These are phyloP conservation scores for Cynaeus angustus DNA, from an alignment of 2,888 invertebrate genomes.

Conservation along the genomic window DNA sequence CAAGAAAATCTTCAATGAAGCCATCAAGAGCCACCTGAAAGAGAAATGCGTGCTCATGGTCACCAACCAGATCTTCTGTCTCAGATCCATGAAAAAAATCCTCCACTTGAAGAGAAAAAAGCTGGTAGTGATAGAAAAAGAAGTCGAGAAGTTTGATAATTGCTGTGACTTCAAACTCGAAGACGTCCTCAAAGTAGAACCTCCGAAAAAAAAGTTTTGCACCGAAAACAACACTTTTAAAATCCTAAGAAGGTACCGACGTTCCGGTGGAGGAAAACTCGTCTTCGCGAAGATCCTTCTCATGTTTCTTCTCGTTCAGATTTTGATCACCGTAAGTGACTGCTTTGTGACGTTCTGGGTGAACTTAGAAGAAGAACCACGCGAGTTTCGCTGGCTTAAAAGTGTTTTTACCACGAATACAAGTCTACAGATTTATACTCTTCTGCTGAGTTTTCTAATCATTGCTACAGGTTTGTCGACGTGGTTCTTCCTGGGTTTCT, in stretches of 20 bases:
- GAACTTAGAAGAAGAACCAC: conserved; percentile 58
- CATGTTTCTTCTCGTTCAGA: conserved; percentile 75
- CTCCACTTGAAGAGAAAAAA: conserved; percentile 80
- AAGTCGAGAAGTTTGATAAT: conserved; percentile 71
- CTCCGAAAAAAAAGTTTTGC: conserved; percentile 69
- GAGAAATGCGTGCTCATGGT: conserved; percentile 83
- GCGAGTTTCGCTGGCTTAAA: not conserved
- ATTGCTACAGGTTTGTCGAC: not conserved
- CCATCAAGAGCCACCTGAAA: conserved; percentile 75
- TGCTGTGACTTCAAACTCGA: not conserved
- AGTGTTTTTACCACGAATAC: not conserved
- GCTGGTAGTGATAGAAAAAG: conserved; percentile 66
- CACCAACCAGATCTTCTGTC: conserved; percentile 89
- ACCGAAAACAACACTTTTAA: conserved; percentile 60
- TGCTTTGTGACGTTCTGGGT: conserved; percentile 84
- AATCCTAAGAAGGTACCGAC: conserved; percentile 54
- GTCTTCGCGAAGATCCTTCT: not conserved
- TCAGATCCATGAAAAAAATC: conserved; percentile 79
- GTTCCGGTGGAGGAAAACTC: conserved; percentile 16
- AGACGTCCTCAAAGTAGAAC: not conserved
- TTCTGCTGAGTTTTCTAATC: not conserved
- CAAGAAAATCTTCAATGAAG: conserved; percentile 83
- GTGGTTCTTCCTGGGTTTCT: not conserved
- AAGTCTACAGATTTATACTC: not conserved
- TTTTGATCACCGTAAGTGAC: conserved; percentile 83